A percentile compares a stretch with the other conserved stretches of the same genome.
phyloP scores from a whole-genome alignment of 2,888 invertebrate species.

The Aporophyla lueneburgensis region DNA sequence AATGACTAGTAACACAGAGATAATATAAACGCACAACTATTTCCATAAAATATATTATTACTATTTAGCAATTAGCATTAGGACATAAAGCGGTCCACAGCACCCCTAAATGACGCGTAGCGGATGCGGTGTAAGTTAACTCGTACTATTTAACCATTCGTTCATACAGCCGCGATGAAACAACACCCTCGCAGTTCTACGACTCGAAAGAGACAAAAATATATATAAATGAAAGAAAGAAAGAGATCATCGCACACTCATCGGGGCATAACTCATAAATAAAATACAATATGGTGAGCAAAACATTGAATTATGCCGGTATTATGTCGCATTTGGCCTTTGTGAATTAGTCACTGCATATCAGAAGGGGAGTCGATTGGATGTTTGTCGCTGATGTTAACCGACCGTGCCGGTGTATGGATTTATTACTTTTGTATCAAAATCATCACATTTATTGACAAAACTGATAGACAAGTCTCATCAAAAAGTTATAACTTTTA shows the following conservation, averaged over 20 bases:
- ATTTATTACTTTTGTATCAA: constrained; percentile 77
- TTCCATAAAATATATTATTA: constrained; percentile 46
- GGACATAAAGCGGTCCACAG: constrained; percentile 77
- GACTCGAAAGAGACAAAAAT: constrained; percentile 76
- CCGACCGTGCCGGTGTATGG: constrained; percentile 76
- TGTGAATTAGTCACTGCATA: constrained; percentile 87
- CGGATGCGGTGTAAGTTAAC: constrained; percentile 90
- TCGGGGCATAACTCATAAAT: constrained; percentile 90
- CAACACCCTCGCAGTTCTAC: constrained; percentile 80
- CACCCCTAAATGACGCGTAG: constrained; percentile 88
- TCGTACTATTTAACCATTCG: constrained; percentile 90
- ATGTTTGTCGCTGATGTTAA: constrained; percentile 83
- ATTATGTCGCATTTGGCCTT: constrained; percentile 91
- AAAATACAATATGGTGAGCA: constrained; percentile 92
- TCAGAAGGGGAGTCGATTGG: constrained; percentile 84
- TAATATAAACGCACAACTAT: neutral
- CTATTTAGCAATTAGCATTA: constrained; percentile 63
- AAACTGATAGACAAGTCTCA: neutral
- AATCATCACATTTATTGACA: constrained; percentile 30
- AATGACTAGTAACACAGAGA: neutral
- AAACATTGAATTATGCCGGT: constrained; percentile 91
- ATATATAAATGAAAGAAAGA: constrained; percentile 67
- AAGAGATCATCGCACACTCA: constrained; percentile 78
- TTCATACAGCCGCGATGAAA: constrained; percentile 86
- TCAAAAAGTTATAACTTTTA: neutral